Evolutionary conservation across 2,888 invertebrate species (phyloP).

Genomic region (Stenotaenia linearis): DNA sequence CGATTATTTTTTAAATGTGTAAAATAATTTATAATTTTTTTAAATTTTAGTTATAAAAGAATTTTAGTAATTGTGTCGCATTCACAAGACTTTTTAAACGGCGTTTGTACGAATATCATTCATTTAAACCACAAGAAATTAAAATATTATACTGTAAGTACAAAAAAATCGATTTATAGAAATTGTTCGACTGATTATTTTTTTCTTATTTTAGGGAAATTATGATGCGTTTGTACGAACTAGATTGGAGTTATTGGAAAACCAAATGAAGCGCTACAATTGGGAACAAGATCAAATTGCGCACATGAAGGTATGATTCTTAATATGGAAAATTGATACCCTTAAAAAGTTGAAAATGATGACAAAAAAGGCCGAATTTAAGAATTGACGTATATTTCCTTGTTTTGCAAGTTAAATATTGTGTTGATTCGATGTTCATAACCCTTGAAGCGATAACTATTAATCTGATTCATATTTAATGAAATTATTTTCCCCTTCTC

Average conservation of each 20-base stretch:
- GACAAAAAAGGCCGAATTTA: conserved; percentile 39
- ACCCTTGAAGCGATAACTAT: conserved; percentile 24
- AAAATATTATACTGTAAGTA: conserved; percentile 80
- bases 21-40: conserved; percentile 33
- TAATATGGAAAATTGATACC: background rate
- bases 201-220: conserved; percentile 59
- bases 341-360: conserved; percentile 36
- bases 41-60: conserved; percentile 78
- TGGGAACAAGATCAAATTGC: conserved; percentile 99
- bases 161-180: background rate
- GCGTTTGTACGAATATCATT: conserved; percentile 84
- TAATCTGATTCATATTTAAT: background rate
- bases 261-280: conserved; percentile 97
- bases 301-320: conserved; percentile 79
- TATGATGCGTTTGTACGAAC: conserved; percentile 96
- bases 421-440: conserved; percentile 31
- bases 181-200: background rate
- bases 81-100: conserved; percentile 98
- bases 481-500: background rate
- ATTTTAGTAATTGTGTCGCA: conserved; percentile 97
- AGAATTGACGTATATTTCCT: conserved; percentile 28
- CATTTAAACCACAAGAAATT: conserved; percentile 89
- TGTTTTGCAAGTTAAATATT: background rate
- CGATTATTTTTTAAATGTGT: too few species aligned
- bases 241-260: conserved; percentile 87